Base-by-base conservation (phyloP, 2,113 vertebrate species). In the Chaetura pelagica region DNA sequence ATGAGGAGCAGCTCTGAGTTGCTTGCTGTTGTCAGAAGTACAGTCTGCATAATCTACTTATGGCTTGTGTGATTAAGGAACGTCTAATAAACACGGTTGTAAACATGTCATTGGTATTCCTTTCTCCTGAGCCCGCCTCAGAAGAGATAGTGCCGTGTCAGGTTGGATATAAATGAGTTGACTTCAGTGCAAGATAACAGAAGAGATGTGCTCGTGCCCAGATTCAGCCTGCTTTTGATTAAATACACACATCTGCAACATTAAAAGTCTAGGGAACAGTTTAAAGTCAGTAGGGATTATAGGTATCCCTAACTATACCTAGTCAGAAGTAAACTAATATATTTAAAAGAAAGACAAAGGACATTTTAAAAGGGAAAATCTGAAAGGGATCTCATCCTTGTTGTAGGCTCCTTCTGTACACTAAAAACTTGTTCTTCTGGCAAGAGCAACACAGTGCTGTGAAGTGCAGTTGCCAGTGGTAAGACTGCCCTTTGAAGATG, bases 101-200 rank as follows among this genome's bases (percentile, higher is more conserved):
- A 84, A 95, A 76, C 72, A 21, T 49, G 16, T 34, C 59, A 46
- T 15, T n/a, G 35, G 16, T 26, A 38, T 40, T 83, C 49, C 57
- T 82, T 58, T 26, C 46, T 52, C 51, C 23, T 0, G 0, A 64
- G 15, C 18, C 32, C 2, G 6, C 18, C 51, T 76, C 1, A 2
- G 71, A 55, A 40, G 49, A 73, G 18, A n/a, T 12, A 0, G 2
- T n/a, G 67, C 12, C 69, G 16, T 66, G 40, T 64, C 75, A 83
- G 29, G 24, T 27, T 69, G 55, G 29, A n/a, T 61, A 15, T 11
- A 40, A 42, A n/a, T 0, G 3, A 24, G 21, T 11, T 83, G 63
- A n/a, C 6, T 38, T 44, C 15, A 21, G 32, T 27, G 55, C 69
- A 67, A 74, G 62, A 48, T 29, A 69, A 22, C 86, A 85, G 82